Base-by-base conservation (phyloP, 2,888 invertebrate genomes). In the Hirtodrosophila duncani region DNA sequence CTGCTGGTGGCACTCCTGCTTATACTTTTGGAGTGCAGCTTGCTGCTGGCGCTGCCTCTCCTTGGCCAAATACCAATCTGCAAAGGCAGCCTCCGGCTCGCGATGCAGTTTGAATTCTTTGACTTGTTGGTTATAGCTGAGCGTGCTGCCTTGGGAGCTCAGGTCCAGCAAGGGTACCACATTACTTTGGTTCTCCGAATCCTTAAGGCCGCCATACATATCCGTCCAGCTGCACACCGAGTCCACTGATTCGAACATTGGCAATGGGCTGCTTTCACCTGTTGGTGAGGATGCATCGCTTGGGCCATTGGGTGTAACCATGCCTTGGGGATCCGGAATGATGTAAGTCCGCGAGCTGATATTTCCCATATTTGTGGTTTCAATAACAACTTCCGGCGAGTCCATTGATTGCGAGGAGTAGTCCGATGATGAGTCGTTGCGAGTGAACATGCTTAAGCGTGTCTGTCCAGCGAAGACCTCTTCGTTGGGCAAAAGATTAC, bases 1-100 rank as follows among this genome's bases (percentile, higher is more conserved):
- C 1, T 45, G 36, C 24, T 70, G 42, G 1, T 50, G 30, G n/a
- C 46, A 46, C 9, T 80, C 67, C 3, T 37, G 34, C 5, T 79
- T 61, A n/a, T 51, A 42, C 16, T 68, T 67, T 9, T 66, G 52
- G 8, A 53, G 58, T 17, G 36, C 17, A 0, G 42, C 36, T 24
- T 55, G 21, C 4, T 39, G 26, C 9, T 34, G 36, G 1, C 59
- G 41, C 6, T 39, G 31, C 6, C 34, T 68, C 68, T 69, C 74
- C 68, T 86, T 86, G 7, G 81, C 81, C 1, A 81, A 82, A 2
- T 68, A 64, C 86, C 86, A 86, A 3, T 72, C 82, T 3, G 74
- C 67, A 36, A 74, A 86, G 2, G 86, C 86, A 8, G 59, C 31
- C 14, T 84, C 71, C 0, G 82, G 81, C 10, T 72, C 45, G 8